These are phyloP conservation scores for Sinocyclocheilus anophthalmus DNA, from an alignment of 2,113 vertebrate species.

Conservation along the genomic window DNA sequence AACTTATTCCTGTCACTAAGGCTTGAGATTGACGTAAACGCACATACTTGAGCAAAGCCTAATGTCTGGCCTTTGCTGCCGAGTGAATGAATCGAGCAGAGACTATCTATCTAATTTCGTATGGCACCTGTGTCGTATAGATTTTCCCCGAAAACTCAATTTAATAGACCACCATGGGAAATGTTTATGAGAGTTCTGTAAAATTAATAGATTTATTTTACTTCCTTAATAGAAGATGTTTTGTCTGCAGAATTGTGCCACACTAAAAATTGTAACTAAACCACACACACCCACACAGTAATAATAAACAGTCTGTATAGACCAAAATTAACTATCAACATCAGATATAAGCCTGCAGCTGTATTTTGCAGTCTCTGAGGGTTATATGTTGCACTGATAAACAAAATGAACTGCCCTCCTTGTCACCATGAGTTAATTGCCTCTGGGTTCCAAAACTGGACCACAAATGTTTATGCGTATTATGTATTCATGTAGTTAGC, in stretches of 20 bases:
- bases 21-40: background rate
- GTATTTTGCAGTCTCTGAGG: slow-evolving; percentile 4
- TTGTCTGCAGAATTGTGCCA: background rate
- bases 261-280: background rate
- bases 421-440: slow-evolving; percentile 43
- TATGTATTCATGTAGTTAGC: slow-evolving; percentile 42
- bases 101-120: background rate
- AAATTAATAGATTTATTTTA: slow-evolving; percentile 21
- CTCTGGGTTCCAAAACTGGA: slow-evolving; percentile 38
- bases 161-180: background rate
- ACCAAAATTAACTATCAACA: background rate
- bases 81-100: background rate
- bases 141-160: background rate
- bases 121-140: background rate
- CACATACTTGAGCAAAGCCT: background rate
- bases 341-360: slow-evolving; percentile 17
- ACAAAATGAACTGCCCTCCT: slow-evolving; percentile 45
- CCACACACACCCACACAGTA: slow-evolving; percentile 2
- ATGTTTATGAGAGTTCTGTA: background rate
- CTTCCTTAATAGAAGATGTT: background rate
- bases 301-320: background rate
- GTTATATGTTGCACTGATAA: slow-evolving; percentile 38
- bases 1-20: slow-evolving; percentile 6
- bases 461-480: slow-evolving; percentile 27
- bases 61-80: background rate